Evolutionary conservation across 2,888 invertebrate species (phyloP).

Genomic region (Ophion ventricosus): DNA sequence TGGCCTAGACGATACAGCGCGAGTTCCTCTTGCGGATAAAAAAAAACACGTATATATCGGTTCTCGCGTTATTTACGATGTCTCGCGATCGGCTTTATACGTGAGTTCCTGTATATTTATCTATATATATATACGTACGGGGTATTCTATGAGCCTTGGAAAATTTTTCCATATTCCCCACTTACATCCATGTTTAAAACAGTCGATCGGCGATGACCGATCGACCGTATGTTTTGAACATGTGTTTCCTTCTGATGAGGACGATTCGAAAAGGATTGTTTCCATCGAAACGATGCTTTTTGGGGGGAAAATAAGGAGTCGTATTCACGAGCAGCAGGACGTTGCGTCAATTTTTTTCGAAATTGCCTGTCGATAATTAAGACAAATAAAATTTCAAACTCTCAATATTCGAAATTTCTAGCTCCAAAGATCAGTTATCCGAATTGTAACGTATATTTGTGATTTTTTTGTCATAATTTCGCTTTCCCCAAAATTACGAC

Average conservation of each 20-base stretch:
- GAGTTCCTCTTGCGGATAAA: constrained; percentile 49
- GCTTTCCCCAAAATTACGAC: too few species aligned
- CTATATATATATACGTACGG: constrained; percentile 22
- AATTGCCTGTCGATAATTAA: neutral
- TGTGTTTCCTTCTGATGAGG: too few species aligned
- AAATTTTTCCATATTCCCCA: neutral
- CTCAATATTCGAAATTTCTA: neutral
- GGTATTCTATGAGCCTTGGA: neutral
- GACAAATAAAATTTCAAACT: neutral
- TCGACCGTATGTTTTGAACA: too few species aligned
- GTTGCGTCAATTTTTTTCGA: neutral
- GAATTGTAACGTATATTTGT: too few species aligned
- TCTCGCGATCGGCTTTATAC: constrained; percentile 54
- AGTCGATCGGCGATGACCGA: too few species aligned
- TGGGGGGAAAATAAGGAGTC: too few species aligned
- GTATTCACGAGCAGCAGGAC: too few species aligned
- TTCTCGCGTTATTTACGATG: constrained; percentile 59
- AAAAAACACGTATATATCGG: constrained; percentile 41
- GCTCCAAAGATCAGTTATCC: neutral
- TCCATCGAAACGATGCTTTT: too few species aligned
- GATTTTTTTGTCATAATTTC: too few species aligned
- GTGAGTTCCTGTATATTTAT: constrained; percentile 36
- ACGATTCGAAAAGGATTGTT: too few species aligned
- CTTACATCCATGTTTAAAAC: too few species aligned
- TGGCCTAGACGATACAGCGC: constrained; percentile 48